Evolutionary conservation across 2,888 invertebrate genomes (phyloP).

Genomic region (Drosophila recens): DNA sequence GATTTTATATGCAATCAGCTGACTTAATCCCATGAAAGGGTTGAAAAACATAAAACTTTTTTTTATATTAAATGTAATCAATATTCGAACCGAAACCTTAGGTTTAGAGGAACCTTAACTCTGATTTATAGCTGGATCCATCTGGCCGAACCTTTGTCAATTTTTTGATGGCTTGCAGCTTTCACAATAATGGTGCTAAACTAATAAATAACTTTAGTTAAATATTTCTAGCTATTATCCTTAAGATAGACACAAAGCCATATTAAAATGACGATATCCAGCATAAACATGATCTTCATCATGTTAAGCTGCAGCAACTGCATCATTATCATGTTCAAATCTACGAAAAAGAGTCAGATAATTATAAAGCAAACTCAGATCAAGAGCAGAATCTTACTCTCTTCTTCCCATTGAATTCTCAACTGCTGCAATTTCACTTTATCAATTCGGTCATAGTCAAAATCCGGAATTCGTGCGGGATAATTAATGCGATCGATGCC

Average conservation of each 20-base stretch:
- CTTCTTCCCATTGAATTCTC: slow-evolving; percentile 1
- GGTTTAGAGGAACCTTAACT: no score
- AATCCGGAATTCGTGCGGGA: background rate
- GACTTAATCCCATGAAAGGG: no score
- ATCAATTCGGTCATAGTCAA: slow-evolving; percentile 1
- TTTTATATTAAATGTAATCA: no score
- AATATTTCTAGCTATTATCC: background rate
- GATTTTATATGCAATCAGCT: no score
- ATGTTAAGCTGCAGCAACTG: slow-evolving; percentile 61
- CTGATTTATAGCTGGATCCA: no score
- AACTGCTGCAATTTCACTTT: slow-evolving; percentile 10
- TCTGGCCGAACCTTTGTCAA: no score
- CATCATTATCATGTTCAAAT: slow-evolving; percentile 34
- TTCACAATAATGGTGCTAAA: no score
- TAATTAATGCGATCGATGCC: background rate
- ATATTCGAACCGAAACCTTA: no score
- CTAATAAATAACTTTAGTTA: no score
- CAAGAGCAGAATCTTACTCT: slow-evolving; percentile 22
- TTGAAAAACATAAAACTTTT: no score
- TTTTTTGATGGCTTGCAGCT: no score
- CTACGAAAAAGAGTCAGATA: slow-evolving; percentile 11
- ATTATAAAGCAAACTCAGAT: background rate
- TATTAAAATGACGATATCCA: slow-evolving; percentile 52
- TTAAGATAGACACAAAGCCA: slow-evolving; percentile 16
- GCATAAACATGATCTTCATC: slow-evolving; percentile 56